Evolutionary conservation across 2,888 invertebrate genomes (phyloP).

Genomic region (Hymenopus coronatus): DNA sequence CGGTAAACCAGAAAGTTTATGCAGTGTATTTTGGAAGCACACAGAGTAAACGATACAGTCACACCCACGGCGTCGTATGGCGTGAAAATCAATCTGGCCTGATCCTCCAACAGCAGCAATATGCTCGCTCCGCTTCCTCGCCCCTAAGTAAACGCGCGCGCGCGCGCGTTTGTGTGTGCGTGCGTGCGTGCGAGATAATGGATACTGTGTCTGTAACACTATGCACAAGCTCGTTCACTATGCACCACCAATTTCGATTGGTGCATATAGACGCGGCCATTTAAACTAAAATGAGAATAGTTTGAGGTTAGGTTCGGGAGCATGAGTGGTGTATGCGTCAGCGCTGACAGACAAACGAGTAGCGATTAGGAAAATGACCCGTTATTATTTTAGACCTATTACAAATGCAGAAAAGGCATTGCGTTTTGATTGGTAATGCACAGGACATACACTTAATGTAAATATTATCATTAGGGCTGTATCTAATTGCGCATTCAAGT

Average conservation of each 20-base stretch:
- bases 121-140: neutral
- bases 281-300: slow-evolving; percentile 1
- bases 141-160: neutral
- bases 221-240: neutral
- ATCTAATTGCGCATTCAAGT: neutral
- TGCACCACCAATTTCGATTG: slow-evolving; percentile 9
- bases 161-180: no score
- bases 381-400: no score
- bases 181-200: neutral
- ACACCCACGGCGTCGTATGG: neutral
- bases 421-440: neutral
- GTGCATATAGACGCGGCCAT: slow-evolving; percentile 3
- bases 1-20: neutral
- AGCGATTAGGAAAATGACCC: no score
- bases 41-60: neutral
- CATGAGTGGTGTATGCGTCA: neutral
- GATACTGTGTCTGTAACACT: neutral
- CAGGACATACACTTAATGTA: neutral
- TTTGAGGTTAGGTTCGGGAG: neutral
- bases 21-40: neutral
- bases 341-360: neutral
- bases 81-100: slow-evolving; percentile 14
- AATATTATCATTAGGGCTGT: neutral
- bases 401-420: neutral
- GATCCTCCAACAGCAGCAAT: neutral